phyloP scores from a whole-genome alignment of 2,888 invertebrate genomes.

The Iphiclides podalirius region DNA sequence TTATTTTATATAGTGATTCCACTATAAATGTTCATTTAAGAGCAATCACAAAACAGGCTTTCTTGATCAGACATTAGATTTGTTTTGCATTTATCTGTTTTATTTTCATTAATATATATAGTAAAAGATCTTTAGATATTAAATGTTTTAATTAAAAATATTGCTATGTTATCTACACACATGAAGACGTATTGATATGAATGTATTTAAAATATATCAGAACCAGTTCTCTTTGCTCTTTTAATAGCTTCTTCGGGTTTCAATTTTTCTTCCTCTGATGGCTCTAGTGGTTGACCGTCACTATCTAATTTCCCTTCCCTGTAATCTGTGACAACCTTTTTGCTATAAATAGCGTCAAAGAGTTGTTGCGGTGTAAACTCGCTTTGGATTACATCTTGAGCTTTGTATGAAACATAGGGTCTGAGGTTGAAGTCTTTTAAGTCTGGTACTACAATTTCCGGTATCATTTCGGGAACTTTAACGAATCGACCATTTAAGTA shows the following conservation, averaged over 20 bases:
- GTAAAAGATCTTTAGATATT: no score
- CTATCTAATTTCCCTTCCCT: slow-evolving; percentile 84
- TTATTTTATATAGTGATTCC: no score
- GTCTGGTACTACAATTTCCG: slow-evolving; percentile 95
- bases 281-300: slow-evolving; percentile 84
- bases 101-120: no score
- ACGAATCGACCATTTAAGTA: slow-evolving; percentile 77
- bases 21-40: no score
- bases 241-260: slow-evolving; percentile 85
- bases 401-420: slow-evolving; percentile 96
- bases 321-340: slow-evolving; percentile 89
- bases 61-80: no score
- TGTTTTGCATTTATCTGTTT: no score
- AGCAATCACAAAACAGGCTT: no score
- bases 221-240: slow-evolving; percentile 86
- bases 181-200: slow-evolving; percentile 17
- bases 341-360: slow-evolving; percentile 88
- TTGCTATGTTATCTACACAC: slow-evolving; percentile 4
- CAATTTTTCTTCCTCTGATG: slow-evolving; percentile 85
- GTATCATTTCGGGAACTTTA: slow-evolving; percentile 91
- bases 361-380: slow-evolving; percentile 92
- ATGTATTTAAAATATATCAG: slow-evolving; percentile 85
- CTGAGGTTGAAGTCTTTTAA: slow-evolving; percentile 90
- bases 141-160: no score
- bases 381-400: slow-evolving; percentile 86